Evolutionary conservation across 2,113 vertebrate genomes (phyloP), one percentile per base, ranked within the genome.

Genomic region (Otocyon megalotis): DNA sequence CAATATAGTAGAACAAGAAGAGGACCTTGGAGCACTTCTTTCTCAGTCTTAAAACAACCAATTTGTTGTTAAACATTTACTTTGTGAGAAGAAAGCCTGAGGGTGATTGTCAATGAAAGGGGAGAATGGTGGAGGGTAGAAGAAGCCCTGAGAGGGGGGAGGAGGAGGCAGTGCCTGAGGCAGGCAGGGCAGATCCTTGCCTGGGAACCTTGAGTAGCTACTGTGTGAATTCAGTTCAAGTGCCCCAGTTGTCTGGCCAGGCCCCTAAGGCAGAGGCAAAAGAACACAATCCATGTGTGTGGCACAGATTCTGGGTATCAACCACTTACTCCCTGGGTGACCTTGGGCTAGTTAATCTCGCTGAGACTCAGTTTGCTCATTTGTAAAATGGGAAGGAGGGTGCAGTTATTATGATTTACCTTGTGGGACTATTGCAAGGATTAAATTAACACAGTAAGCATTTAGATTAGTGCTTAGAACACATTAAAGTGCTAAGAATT

Each of bases 1-100:
- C 24, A 82, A 30, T 65, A 67, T 0, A 35, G 35, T 28, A 54
- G 56, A 65, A 8, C 56, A 48, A 24, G 11, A 37, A 56, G 10
- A 81, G 28, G 76, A 87, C 14, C 7, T 10, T 37, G 24, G 65
- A 58, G 35, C 26, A 50, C 30, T 56, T 35, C n/a, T 71, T 77
- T 82, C 24, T 53, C 84, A n/a, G 86, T 79, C 88, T 93, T 58
- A 85, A 85, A 81, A 90, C 15, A 32, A 56, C 20, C 82, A 32
- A 17, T 26, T 50, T 60, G 81, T 71, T 74, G 54, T 60, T 77
- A 53, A 80, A 65, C 19, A 13, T 77, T 92, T 79, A 69, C 48
- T 63, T 77, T 63, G 20, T 83, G 93, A 80, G 30, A 32, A 90
- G 43, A 90, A 85, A 60, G 37, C 24, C 60, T 60, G 24, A 26